Evolutionary conservation across 2,797 vertebrate species (phyloP).

Genomic region (Glossophaga mutica): DNA sequence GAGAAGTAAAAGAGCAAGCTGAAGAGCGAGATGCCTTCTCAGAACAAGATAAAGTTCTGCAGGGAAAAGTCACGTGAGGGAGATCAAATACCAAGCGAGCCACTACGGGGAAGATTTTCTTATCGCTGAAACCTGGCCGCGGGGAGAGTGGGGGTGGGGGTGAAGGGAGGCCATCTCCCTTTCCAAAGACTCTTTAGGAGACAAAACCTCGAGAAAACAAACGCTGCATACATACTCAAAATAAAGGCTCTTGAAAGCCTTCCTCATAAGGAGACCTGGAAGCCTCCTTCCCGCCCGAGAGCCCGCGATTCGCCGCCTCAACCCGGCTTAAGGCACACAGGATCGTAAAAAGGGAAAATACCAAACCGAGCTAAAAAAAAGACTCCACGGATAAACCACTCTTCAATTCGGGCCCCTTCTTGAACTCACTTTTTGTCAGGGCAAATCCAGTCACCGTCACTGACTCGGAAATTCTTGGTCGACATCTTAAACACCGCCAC

Average conservation of each 20-base stretch:
- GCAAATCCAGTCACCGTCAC: slow-evolving; percentile 98
- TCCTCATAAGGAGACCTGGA: neutral
- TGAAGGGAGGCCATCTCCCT: neutral
- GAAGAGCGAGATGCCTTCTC: neutral
- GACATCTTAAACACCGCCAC: slow-evolving; percentile 85
- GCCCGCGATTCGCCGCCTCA: neutral
- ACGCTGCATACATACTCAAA: neutral
- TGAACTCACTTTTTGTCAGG: slow-evolving; percentile 94
- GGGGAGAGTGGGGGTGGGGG: neutral
- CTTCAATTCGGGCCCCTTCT: neutral
- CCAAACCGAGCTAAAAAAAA: neutral
- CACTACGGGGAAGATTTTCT: neutral
- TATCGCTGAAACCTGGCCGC: neutral
- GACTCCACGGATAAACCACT: too few species aligned
- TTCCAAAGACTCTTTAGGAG: neutral
- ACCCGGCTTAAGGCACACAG: neutral
- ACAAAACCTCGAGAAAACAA: neutral
- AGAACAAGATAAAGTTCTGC: neutral
- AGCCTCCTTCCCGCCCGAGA: slow-evolving; percentile 9
- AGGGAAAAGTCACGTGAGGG: slow-evolving; percentile 18
- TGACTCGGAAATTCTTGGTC: slow-evolving; percentile 97
- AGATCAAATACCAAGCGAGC: neutral
- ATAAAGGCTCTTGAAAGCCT: neutral
- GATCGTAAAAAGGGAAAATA: neutral
- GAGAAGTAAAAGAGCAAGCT: neutral